Evolutionary conservation across 2,888 invertebrate species (phyloP), one percentile per base, ranked within the genome.

Genomic region (Tricholauxania praeusta): DNA sequence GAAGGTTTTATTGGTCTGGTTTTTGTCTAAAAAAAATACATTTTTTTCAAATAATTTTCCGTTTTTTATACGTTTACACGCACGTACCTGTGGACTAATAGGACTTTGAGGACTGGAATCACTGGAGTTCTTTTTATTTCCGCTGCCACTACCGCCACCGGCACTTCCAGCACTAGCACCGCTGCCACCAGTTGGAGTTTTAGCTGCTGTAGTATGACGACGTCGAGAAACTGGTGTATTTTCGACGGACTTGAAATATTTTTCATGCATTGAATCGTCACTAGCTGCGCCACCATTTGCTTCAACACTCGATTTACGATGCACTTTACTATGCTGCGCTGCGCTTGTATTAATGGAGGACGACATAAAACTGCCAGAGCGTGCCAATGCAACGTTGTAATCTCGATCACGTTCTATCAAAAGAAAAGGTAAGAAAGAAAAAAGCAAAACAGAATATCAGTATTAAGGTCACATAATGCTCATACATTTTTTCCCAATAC

Each of bases 191-290:
- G 77, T 77, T 73, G 80, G 80, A 12, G 79, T 78, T 22, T 73
- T 72, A 62, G 82, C 82, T 57, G 83, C 79, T 83, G 84, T 82
- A 68, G 85, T 85, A 76, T 87, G 85, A 12, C 87, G 82, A 77
- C 91, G 89, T 77, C 90, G 88, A 8, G 91, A 89, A 72, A 91
- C 85, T 15, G 92, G 92, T 47, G 92, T 92, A 78, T 91, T 92
- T 80, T 93, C 92, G 74, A 92, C 92, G 3, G 92, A 92, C 80
- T 91, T 90, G 82, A 94, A 91, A 82, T 93, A 94, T 83, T 93
- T 93, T 82, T 94, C 94, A 84, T 94, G 94, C 93, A 93, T 93
- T 0, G 93, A 93, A 86, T 94, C 93, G 81, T 93, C 93, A 57
- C 93, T 93, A 1, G 91, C 91, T 71, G 92, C 86, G 59, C 86